A percentile compares a stretch with the other conserved stretches of the same genome.
These are phyloP conservation scores for Lepeophtheirus nordmannii DNA, from an alignment of 2,888 invertebrate species.

Conservation along the genomic window DNA sequence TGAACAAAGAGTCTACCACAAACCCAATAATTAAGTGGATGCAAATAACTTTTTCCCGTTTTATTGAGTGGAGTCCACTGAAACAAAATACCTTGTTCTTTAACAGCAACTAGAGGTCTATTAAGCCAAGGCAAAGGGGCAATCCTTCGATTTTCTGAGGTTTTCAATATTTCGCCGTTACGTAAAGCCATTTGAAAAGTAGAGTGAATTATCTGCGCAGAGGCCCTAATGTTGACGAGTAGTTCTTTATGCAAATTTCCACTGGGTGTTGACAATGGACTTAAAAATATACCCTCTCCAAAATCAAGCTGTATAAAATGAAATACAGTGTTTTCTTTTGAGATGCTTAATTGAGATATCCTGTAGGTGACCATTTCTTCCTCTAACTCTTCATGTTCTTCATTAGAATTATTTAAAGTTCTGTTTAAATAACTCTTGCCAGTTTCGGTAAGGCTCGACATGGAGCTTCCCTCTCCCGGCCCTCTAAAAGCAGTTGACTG, in stretches of 20 bases:
- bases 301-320: slow-evolving; percentile 58
- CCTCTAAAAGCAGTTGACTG: too few species aligned
- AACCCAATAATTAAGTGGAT: slow-evolving; percentile 54
- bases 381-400: neutral
- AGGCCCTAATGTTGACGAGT: slow-evolving; percentile 51
- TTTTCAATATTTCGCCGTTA: slow-evolving; percentile 39
- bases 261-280: slow-evolving; percentile 37
- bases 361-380: slow-evolving; percentile 11
- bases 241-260: slow-evolving; percentile 42
- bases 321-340: slow-evolving; percentile 54
- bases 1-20: slow-evolving; percentile 60
- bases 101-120: slow-evolving; percentile 58
- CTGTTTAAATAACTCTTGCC: neutral
- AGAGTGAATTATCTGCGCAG: slow-evolving; percentile 54
- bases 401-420: neutral
- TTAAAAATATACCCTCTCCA: slow-evolving; percentile 52
- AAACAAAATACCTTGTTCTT: slow-evolving; percentile 63
- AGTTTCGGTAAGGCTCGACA: too few species aligned
- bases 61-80: slow-evolving; percentile 29
- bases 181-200: slow-evolving; percentile 52
- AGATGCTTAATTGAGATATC: slow-evolving; percentile 41
- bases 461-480: too few species aligned
- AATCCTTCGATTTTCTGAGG: slow-evolving; percentile 29
- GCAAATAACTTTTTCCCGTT: slow-evolving; percentile 33
- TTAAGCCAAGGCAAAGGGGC: slow-evolving; percentile 43